Evolutionary conservation across 2,797 vertebrate genomes (phyloP).

Genomic region (Discoglossus pictus): DNA sequence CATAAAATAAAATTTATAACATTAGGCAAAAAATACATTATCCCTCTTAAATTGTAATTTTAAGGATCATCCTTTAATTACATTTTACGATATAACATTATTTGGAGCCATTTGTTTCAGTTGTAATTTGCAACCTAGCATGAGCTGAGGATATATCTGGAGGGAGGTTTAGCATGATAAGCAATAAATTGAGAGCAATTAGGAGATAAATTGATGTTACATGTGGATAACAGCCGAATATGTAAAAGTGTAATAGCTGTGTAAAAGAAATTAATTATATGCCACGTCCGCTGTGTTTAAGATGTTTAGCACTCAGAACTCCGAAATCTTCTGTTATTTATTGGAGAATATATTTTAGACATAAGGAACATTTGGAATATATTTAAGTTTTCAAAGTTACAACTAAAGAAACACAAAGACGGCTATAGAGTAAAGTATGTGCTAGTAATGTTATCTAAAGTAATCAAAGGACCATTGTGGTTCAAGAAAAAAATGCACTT

Average conservation of each 20-base stretch:
- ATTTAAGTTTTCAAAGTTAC: too few species aligned
- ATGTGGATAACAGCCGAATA: constrained; percentile 42
- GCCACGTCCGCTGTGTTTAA: constrained; percentile 1
- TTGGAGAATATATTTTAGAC: not conserved
- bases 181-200: constrained; percentile 51
- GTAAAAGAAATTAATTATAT: constrained; percentile 40
- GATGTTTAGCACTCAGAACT: too few species aligned
- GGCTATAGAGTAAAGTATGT: too few species aligned
- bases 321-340: not conserved
- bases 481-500: too few species aligned
- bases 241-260: constrained; percentile 31
- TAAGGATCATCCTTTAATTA: constrained; percentile 43
- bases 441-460: too few species aligned
- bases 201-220: constrained; percentile 50
- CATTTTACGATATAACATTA: constrained; percentile 42
- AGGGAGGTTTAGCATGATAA: constrained; percentile 40
- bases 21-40: constrained; percentile 18
- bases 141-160: constrained; percentile 27
- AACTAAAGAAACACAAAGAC: too few species aligned
- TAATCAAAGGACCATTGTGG: too few species aligned
- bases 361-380: too few species aligned
- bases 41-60: constrained; percentile 35
- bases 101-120: constrained; percentile 46
- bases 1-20: too few species aligned
- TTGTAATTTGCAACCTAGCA: constrained; percentile 43